Conservation (phyloP, 2,888 invertebrate species). For the Thecophora atra region DNA sequence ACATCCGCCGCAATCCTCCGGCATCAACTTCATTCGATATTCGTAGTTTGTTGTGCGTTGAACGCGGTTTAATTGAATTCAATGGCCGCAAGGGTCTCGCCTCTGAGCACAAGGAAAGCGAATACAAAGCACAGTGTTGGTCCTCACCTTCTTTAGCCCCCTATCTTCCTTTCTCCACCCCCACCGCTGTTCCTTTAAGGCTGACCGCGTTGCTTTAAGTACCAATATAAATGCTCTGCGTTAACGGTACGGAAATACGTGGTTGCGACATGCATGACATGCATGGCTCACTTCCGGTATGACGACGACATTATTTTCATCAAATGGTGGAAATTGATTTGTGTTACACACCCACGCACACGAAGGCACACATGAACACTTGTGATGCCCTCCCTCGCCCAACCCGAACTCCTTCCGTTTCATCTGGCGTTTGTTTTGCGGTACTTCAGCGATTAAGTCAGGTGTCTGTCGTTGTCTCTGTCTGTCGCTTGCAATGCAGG, state of each 20-base stretch:
- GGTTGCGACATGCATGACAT: neutral
- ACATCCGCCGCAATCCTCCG: neutral
- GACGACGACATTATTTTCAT: neutral
- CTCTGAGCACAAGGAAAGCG: no score
- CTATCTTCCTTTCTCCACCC: neutral
- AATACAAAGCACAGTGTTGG: no score
- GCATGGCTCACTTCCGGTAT: neutral
- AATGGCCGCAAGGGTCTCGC: neutral
- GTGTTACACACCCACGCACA: neutral
- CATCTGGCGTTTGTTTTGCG: neutral
- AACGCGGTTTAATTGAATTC: neutral
- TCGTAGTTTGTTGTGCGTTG: neutral
- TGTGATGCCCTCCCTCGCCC: no score
- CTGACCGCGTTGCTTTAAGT: no score
- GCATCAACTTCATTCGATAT: neutral
- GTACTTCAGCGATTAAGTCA: neutral
- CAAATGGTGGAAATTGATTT: conserved; percentile 16
- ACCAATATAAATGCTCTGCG: neutral
- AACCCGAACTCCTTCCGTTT: no score
- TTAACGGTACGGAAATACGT: conserved; percentile 1
- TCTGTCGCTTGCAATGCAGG: no score
- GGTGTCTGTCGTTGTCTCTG: no score
- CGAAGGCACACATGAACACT: neutral
- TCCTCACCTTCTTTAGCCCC: no score
- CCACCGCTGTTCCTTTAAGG: neutral